Percentiles rank a stretch among this genome's conserved stretches.
Conservation (phyloP, 2,113 vertebrate species). For the Rhombomys opimus region DNA sequence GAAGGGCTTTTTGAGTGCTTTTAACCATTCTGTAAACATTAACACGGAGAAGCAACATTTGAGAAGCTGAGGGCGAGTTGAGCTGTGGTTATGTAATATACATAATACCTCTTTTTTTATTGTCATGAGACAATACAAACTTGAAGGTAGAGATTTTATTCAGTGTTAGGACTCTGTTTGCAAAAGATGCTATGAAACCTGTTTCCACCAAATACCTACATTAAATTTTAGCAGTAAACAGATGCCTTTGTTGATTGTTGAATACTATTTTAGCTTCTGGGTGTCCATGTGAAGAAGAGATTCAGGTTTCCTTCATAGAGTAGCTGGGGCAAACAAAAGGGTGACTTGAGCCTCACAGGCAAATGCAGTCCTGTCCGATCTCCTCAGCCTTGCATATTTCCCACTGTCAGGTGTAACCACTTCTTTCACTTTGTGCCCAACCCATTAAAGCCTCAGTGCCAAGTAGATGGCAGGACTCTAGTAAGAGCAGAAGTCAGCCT, state of each 20-base stretch:
- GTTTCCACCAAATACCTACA: conserved; percentile 36
- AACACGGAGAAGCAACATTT: conserved; percentile 9
- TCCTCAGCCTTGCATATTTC: neutral
- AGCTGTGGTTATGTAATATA: neutral
- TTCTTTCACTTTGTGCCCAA: neutral
- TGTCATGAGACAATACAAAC: conserved; percentile 55
- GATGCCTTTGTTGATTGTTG: conserved; percentile 39
- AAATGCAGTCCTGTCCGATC: neutral
- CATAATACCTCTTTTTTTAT: conserved; percentile 56
- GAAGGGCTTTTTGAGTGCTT: conserved; percentile 68
- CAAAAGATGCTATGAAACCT: conserved; percentile 34
- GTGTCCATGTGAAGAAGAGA: neutral
- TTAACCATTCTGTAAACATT: conserved; percentile 58
- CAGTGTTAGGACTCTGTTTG: conserved; percentile 33
- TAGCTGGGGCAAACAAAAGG: neutral
- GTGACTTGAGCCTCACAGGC: neutral
- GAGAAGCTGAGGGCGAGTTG: conserved; percentile 45
- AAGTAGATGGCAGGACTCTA: neutral
- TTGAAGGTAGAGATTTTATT: conserved; percentile 58
- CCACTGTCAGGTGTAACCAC: neutral
- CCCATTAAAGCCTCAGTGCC: neutral
- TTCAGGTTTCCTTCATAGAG: conserved; percentile 34
- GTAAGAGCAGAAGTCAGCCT: neutral
- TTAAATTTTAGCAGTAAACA: conserved; percentile 64
- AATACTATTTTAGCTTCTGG: conserved; percentile 35